These are phyloP conservation scores for Oreochromis grahami DNA, from an alignment of 2,797 vertebrate genomes.

Conservation along the genomic window DNA sequence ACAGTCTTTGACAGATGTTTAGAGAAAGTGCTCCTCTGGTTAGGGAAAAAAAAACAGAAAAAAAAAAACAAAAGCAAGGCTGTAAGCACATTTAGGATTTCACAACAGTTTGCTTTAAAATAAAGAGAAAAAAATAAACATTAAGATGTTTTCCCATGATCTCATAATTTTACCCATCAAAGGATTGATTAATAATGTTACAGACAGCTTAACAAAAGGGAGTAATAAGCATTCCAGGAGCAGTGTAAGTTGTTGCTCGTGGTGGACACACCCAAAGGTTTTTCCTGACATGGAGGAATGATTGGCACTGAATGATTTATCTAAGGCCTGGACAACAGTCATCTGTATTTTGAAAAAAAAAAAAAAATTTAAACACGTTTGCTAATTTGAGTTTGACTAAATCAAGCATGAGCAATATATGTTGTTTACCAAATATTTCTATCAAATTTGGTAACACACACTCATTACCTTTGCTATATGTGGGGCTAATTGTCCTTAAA, in stretches of 20 bases:
- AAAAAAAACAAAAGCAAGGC: background rate
- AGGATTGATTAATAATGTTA: background rate
- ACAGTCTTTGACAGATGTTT: conserved; percentile 1
- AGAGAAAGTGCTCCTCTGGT: background rate
- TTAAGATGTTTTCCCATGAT: background rate
- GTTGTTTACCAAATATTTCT: background rate
- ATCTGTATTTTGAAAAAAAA: background rate
- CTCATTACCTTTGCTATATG: background rate
- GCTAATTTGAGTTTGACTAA: background rate
- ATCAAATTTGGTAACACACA: background rate
- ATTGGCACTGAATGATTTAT: background rate
- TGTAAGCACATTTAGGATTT: background rate
- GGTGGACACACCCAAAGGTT: background rate
- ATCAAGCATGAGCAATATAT: background rate
- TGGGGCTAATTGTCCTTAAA: background rate
- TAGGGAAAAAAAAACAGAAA: rapidly evolving
- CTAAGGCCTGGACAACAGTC: background rate
- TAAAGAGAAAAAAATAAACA: background rate
- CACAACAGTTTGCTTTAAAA: background rate
- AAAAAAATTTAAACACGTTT: background rate
- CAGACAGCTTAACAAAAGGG: background rate
- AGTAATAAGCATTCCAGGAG: background rate
- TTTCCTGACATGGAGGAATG: background rate
- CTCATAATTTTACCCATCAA: background rate
- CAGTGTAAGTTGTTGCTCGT: background rate